Evolutionary conservation across 2,797 vertebrate genomes (phyloP).

Genomic region (Mormyrops attenuatus): DNA sequence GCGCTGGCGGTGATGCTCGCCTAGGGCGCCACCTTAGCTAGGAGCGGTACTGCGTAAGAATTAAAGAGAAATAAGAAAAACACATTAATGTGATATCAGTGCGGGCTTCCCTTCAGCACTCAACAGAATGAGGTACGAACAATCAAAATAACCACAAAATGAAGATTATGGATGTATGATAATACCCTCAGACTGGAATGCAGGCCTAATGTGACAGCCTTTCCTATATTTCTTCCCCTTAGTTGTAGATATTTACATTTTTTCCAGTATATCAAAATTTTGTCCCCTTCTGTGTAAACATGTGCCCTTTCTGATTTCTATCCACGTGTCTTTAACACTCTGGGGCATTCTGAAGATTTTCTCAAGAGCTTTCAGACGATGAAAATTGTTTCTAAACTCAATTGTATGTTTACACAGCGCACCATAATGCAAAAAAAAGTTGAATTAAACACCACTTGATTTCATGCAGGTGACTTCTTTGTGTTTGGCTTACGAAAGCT

Average conservation of each 20-base stretch:
- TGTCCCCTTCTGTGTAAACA: neutral
- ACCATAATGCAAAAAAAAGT: conserved; percentile 41
- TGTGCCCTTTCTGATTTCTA: conserved; percentile 37
- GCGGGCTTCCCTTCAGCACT: neutral
- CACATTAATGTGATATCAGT: neutral
- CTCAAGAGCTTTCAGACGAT: conserved; percentile 44
- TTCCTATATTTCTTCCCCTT: conserved; percentile 6
- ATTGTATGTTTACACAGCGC: conserved; percentile 28
- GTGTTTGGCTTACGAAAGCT: conserved; percentile 6
- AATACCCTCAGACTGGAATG: neutral
- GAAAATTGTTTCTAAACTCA: conserved; percentile 50
- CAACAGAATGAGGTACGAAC: neutral
- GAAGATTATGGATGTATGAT: neutral
- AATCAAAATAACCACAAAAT: neutral
- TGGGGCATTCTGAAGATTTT: conserved; percentile 43
- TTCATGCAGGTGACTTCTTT: conserved; percentile 21
- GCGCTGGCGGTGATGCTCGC: neutral
- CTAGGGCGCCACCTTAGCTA: neutral
- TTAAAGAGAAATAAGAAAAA: neutral
- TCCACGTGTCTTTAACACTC: conserved; percentile 43
- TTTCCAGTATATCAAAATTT: conserved; percentile 29
- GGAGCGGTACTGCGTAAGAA: neutral
- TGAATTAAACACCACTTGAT: conserved; percentile 32
- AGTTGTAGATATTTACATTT: conserved; percentile 34
- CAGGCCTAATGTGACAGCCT: neutral